These are phyloP conservation scores for Pagetopsis macropterus DNA, from an alignment of 2,797 vertebrate species.

Conservation along the genomic window DNA sequence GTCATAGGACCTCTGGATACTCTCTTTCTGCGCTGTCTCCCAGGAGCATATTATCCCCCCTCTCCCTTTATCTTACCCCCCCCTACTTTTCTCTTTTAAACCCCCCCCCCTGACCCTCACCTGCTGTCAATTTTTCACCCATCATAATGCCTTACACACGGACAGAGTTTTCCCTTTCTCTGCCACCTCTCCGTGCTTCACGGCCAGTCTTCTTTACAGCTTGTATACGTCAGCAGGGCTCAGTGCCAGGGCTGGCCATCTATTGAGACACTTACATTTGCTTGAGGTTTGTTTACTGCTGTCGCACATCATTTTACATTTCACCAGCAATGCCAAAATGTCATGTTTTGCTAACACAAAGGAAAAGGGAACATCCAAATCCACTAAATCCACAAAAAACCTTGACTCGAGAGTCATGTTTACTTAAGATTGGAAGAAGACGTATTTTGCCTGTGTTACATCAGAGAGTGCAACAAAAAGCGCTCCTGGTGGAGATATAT, in stretches of 20 bases:
- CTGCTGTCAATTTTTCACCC: slow-evolving; percentile 37
- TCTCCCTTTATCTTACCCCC: slow-evolving; percentile 28
- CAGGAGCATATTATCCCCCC: slow-evolving; percentile 33
- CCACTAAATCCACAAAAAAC: slow-evolving; percentile 41
- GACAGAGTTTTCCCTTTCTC: slow-evolving; percentile 27
- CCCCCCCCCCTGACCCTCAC: slow-evolving; percentile 46
- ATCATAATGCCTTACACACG: slow-evolving; percentile 14
- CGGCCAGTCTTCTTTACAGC: slow-evolving; percentile 32
- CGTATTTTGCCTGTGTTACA: slow-evolving; percentile 32
- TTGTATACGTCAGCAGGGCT: slow-evolving; percentile 48
- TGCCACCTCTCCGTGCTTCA: slow-evolving; percentile 16
- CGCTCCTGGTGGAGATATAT: slow-evolving; percentile 44
- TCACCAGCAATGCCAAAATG: slow-evolving; percentile 19
- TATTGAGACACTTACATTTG: slow-evolving; percentile 39
- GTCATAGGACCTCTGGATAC: slow-evolving; percentile 48
- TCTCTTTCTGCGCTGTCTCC: slow-evolving; percentile 34
- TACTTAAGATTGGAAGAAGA: slow-evolving; percentile 22
- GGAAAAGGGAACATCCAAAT: slow-evolving; percentile 2
- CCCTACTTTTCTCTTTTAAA: slow-evolving; percentile 30
- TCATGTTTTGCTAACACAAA: slow-evolving; percentile 39
- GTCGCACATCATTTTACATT: slow-evolving; percentile 28
- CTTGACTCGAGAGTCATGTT: slow-evolving; percentile 50
- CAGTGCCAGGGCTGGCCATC: slow-evolving; percentile 56
- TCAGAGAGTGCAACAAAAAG: slow-evolving; percentile 49
- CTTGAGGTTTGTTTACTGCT: slow-evolving; percentile 46